These are phyloP conservation scores for Drosophila cognata DNA, from an alignment of 2,888 invertebrate genomes.

Conservation along the genomic window DNA sequence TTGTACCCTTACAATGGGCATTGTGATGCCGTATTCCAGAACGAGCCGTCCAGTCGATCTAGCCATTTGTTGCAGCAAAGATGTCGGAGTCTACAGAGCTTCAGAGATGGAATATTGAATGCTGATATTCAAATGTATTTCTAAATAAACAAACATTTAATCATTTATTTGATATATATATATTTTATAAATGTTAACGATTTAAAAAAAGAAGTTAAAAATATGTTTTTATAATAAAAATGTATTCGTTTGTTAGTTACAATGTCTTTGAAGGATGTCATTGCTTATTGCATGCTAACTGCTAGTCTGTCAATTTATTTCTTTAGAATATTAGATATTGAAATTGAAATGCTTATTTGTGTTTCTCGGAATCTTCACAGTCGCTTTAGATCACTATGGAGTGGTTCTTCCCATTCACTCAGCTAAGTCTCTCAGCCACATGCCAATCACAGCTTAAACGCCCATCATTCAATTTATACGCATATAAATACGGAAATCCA, in stretches of 20 bases:
- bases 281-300: background rate
- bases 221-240: background rate
- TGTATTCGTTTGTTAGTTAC: background rate
- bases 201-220: background rate
- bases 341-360: background rate
- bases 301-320: background rate
- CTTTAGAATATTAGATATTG: background rate
- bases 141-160: background rate
- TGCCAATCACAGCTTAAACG: constrained; percentile 26
- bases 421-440: background rate
- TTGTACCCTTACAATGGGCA: background rate
- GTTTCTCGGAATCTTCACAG: constrained; percentile 5
- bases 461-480: constrained; percentile 19
- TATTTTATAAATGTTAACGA: background rate
- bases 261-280: background rate
- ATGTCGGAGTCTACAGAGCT: background rate
- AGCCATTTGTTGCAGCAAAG: background rate
- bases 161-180: background rate
- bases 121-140: background rate
- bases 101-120: background rate
- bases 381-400: background rate
- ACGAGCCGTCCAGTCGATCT: background rate
- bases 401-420: constrained; percentile 1
- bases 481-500: constrained; percentile 41
- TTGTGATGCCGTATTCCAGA: background rate